Evolutionary conservation across 2,797 vertebrate genomes (phyloP).

Genomic region (Poeciliopsis turneri): DNA sequence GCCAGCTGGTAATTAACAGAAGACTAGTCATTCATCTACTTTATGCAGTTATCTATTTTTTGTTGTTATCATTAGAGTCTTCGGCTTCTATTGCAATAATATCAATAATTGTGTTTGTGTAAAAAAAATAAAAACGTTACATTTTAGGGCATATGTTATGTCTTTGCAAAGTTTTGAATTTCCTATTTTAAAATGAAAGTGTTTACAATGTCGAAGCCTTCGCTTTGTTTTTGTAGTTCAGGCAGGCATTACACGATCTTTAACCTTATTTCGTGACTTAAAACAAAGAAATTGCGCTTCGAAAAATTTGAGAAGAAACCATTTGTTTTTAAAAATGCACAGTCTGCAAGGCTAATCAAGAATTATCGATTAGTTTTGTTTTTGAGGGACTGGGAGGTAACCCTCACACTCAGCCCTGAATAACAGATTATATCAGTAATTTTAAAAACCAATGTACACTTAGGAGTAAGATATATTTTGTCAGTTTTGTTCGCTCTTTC

Average conservation of each 20-base stretch:
- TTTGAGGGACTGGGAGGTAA: background rate
- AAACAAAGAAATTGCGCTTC: too few species aligned
- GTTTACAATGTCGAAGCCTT: background rate
- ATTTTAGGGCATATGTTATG: background rate
- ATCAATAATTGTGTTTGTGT: background rate
- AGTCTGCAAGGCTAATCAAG: background rate
- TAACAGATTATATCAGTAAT: background rate
- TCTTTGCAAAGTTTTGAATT: background rate
- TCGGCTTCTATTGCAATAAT: background rate
- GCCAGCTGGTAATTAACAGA: background rate
- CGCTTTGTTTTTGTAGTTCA: background rate
- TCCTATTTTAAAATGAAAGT: background rate
- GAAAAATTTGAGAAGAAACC: background rate
- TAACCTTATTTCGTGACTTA: background rate
- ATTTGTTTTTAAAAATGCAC: background rate
- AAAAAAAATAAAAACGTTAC: background rate
- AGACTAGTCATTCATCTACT: background rate
- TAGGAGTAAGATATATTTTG: background rate
- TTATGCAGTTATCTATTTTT: background rate
- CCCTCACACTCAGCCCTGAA: background rate
- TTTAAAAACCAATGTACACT: background rate
- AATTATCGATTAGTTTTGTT: slow-evolving; percentile 11
- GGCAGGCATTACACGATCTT: rapidly evolving
- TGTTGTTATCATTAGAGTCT: background rate
- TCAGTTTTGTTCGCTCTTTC: background rate